Percentiles rank a stretch among this genome's conserved stretches.
Conservation (phyloP, 2,113 vertebrate species). For the Pimephales promelas region DNA sequence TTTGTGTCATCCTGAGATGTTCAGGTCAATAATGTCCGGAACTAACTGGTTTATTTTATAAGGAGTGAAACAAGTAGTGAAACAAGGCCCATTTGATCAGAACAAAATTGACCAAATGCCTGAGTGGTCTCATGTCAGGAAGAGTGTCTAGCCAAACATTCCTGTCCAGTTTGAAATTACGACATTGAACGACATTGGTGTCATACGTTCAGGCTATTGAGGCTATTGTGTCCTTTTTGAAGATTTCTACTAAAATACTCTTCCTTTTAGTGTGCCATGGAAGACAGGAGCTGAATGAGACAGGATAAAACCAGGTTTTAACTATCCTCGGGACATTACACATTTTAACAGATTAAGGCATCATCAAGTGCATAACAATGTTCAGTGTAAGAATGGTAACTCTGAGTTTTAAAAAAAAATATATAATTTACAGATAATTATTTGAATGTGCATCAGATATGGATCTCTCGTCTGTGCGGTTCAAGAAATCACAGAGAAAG, state of each 20-base stretch:
- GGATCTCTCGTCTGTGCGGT: too few relatives aligned
- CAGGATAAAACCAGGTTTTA: not conserved
- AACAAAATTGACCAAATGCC: not conserved
- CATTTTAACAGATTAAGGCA: not conserved
- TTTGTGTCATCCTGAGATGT: conserved; percentile 7
- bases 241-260: not conserved
- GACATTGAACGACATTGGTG: not conserved
- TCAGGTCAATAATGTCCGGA: conserved; percentile 8
- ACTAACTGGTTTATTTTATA: not conserved
- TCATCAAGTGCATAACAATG: not conserved
- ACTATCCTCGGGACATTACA: not conserved
- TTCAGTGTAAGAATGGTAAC: not conserved
- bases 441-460: too few relatives aligned
- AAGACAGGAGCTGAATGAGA: not conserved
- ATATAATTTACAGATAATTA: too few relatives aligned
- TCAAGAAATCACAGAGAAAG: too few relatives aligned
- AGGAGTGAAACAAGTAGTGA: not conserved
- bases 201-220: not conserved
- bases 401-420: not conserved
- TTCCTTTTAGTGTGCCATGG: not conserved
- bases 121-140: not conserved
- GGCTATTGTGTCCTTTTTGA: not conserved
- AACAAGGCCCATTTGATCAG: not conserved
- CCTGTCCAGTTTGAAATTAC: not conserved
- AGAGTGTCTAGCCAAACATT: not conserved